Base-by-base conservation (phyloP, 2,888 invertebrate species). In the Hesperia comma region DNA sequence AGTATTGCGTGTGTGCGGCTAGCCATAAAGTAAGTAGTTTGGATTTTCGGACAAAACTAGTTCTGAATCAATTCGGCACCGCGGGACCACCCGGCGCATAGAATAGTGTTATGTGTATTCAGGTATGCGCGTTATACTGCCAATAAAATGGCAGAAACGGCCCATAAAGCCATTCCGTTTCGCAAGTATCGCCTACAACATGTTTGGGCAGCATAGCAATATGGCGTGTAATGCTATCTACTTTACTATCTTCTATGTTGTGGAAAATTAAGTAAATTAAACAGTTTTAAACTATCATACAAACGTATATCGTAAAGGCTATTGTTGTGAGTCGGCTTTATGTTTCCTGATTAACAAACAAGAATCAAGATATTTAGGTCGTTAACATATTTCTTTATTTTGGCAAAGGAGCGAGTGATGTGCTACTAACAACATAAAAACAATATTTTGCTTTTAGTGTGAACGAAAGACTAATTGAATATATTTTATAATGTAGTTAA, bases 21-120 rank as follows among this genome's bases (percentile, higher is more conserved):
- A 4, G 2, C 5, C 19, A 19, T n/a, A 49, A 21, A 49, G 8
- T 19, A 21, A 49, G 8, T 19, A 12, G 49, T 49, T 12, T 37
- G 12, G 2, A 37, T 12, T 37, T 19, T 49, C 49, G 19, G 19
- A n/a, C 14, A 8, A 49, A 49, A 53, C 32, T 26, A 32, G 21
- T 15, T n/a, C 32, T 10, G 7, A 58, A 46, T 43, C 43, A 58
- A 46, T 58, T 63, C 15, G 46, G 19, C 10, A 21, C 15, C 14
- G 14, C 32, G 5, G 15, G 55, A 63, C 63, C 63, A 63, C 55
- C 55, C 54, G 19, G 26, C 32, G 15, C 6, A 41, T 32, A 15
- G 58, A 57, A 57, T 58, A 26, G 43, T 32, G 58, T 58, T 58
- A 43, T 58, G 49, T 49, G 19, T 49, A 49, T 49, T 26, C 46